Evolutionary conservation across 64 coral and sea anemone genomes (phyloP), one percentile per base, ranked within the genome.

Genomic region (Platygyra sinensis): DNA sequence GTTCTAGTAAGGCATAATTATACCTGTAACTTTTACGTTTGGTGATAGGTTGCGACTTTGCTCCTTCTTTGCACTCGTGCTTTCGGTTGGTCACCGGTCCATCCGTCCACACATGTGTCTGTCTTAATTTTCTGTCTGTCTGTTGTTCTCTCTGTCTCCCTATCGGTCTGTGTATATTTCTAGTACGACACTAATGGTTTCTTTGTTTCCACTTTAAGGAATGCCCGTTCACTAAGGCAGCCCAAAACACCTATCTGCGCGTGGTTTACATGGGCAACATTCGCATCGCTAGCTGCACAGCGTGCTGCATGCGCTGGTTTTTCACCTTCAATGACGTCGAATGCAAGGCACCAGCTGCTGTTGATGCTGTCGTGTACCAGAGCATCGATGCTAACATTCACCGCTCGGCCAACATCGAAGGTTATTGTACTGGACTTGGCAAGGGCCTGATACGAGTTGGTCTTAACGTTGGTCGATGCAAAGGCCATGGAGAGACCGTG

Each of bases 271-370:
- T 89, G 72, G 92, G 92, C 18, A 19, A 79, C 32, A 33, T 74
- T 27, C 86, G 92, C 10, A 83, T 89, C 4, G 1, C 1, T 0
- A 28, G 69, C 2, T 94, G 92, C 31, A 32, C 71, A 10, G 5
- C 10, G 11, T 94, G 92, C 55, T 93, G 91, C 18, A 57, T 29
- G 77, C 62, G 91, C 2, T 93, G 91, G 91, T 82, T 59, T 49
- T 88, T 93, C 24, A 93, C 91, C 5, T 88, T 93, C 30, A 93
- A 93, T 57, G 59, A 86, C 42, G 51, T 12, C 0, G 92, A 94
- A 52, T 94, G 92, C 62, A 52, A 19, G 8, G 28, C 55, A 8
- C 92, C 92, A 0, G 38, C 87, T 8, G 52, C 92, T 19, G 89
- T 94, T 80, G 92, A 94, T 16, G 92, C 86, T 0, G 38, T 94